These are phyloP conservation scores for Nesidiocoris tenuis DNA, from an alignment of 2,888 invertebrate species.

Conservation along the genomic window DNA sequence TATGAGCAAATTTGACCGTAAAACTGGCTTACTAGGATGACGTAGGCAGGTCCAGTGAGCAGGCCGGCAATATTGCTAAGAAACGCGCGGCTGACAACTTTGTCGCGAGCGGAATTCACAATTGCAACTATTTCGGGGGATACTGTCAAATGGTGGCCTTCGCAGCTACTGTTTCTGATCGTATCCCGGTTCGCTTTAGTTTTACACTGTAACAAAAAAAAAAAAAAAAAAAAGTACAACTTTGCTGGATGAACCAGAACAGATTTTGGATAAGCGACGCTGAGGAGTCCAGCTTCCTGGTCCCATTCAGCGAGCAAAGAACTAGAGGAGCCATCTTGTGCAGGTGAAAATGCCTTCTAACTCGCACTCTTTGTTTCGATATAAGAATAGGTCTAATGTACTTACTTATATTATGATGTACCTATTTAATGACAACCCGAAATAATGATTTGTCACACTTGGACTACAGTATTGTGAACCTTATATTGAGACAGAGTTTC, in stretches of 20 bases:
- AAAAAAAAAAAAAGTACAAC: neutral
- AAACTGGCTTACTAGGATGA: conserved; percentile 25
- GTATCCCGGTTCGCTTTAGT: conserved; percentile 12
- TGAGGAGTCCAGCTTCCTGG: too few relatives aligned
- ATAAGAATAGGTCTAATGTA: too few relatives aligned
- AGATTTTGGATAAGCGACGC: neutral
- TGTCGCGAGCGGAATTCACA: conserved; percentile 18
- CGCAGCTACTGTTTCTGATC: neutral
- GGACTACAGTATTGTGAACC: too few relatives aligned
- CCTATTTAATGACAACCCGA: too few relatives aligned
- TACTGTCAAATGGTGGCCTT: conserved; percentile 34
- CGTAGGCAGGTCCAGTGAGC: conserved; percentile 32
- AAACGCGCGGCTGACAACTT: conserved; percentile 13
- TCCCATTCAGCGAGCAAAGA: too few relatives aligned
- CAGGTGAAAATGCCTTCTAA: too few relatives aligned
- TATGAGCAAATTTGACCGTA: too few relatives aligned
- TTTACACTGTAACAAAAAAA: conserved; percentile 20
- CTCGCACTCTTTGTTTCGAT: too few relatives aligned
- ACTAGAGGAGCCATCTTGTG: too few relatives aligned
- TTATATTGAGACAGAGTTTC: too few relatives aligned
- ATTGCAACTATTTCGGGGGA: conserved; percentile 11
- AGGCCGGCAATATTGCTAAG: conserved; percentile 30
- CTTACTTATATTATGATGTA: too few relatives aligned
- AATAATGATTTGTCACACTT: too few relatives aligned
- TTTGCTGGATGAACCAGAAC: neutral